These are phyloP conservation scores for Bembecia ichneumoniformis DNA, from an alignment of 2,888 invertebrate genomes.

Conservation along the genomic window DNA sequence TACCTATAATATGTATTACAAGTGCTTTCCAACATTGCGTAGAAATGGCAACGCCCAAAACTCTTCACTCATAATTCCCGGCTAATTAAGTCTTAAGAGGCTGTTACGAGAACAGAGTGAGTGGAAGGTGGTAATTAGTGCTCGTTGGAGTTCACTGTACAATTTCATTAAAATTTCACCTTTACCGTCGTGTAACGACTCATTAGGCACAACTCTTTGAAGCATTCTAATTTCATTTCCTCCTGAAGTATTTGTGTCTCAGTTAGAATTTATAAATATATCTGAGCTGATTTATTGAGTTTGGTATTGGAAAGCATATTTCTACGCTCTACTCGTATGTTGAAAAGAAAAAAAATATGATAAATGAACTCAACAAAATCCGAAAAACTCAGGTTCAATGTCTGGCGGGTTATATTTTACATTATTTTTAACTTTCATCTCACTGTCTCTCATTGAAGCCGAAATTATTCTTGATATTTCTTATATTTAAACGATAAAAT, in stretches of 20 bases:
- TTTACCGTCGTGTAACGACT: constrained; percentile 29
- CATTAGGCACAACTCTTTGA: constrained; percentile 48
- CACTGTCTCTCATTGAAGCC: no score
- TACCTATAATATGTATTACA: no score
- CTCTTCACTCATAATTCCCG: constrained; percentile 33
- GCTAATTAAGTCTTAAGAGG: constrained; percentile 52
- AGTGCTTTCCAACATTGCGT: background rate
- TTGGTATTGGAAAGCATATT: no score
- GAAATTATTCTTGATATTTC: no score
- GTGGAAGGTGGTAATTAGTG: constrained; percentile 51
- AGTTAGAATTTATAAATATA: constrained; percentile 6
- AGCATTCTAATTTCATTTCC: constrained; percentile 44
- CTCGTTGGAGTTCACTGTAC: constrained; percentile 25
- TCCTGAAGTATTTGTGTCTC: constrained; percentile 27
- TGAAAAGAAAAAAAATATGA: no score
- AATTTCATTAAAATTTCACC: constrained; percentile 59
- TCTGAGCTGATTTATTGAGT: no score
- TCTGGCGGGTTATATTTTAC: no score
- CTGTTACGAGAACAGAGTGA: constrained; percentile 40
- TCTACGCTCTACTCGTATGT: no score
- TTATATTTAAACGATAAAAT: no score
- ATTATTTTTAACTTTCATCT: no score
- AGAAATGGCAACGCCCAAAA: constrained; percentile 3
- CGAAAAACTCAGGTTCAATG: no score
- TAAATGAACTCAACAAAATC: no score